phyloP scores from a whole-genome alignment of 2,113 vertebrate genomes.

The Ciconia maguari region DNA sequence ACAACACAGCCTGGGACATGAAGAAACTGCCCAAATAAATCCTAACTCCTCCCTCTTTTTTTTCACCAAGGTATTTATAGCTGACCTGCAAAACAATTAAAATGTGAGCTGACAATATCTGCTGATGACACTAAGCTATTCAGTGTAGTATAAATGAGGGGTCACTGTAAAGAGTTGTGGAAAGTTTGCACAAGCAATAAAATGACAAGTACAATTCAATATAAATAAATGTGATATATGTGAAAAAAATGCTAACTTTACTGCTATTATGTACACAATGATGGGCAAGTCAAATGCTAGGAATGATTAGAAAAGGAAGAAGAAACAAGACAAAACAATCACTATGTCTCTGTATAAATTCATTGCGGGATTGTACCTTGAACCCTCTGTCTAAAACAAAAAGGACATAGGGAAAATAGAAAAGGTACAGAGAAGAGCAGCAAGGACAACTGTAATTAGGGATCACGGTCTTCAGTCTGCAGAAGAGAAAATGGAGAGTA shows the following conservation, averaged over 20 bases:
- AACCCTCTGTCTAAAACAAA: not conserved
- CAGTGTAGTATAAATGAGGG: not conserved
- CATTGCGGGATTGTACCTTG: not conserved
- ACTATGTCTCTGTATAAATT: not conserved
- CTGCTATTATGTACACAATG: not conserved
- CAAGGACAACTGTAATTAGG: not conserved
- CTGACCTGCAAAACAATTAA: not conserved
- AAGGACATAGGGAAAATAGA: not conserved
- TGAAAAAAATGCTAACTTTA: not conserved
- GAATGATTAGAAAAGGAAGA: not conserved
- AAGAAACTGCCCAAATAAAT: not conserved
- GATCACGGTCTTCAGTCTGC: not conserved
- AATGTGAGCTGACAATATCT: not conserved
- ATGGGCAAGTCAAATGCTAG: not conserved
- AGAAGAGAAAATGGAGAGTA: not conserved
- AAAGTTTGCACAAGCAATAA: not conserved
- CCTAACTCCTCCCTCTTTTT: not conserved
- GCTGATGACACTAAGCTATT: not conserved
- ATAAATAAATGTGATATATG: not conserved
- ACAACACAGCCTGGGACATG: not conserved
- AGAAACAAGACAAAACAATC: not conserved
- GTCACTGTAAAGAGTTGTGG: not conserved
- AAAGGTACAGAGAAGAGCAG: not conserved
- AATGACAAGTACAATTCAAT: not conserved
- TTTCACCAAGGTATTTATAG: not conserved